Conservation (phyloP, 2,113 vertebrate species). For the Toxotes jaculatrix region DNA sequence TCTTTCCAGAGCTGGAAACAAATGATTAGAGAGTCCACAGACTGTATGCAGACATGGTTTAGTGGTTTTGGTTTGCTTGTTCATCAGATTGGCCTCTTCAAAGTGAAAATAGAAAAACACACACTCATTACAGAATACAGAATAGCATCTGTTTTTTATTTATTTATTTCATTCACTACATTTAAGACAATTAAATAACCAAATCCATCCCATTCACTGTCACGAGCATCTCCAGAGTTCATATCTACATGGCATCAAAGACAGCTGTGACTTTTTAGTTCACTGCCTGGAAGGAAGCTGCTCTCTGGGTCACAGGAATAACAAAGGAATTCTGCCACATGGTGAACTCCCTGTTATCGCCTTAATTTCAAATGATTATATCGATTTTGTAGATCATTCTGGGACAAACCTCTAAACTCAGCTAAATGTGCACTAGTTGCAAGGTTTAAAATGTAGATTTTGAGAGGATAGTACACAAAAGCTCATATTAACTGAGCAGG, state of each 20-base stretch:
- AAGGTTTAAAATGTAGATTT: conserved; percentile 18
- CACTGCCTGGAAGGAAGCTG: not conserved
- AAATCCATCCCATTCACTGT: not conserved
- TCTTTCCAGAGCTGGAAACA: not conserved
- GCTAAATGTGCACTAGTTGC: not conserved
- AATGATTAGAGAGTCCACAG: not conserved
- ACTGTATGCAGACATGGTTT: not conserved
- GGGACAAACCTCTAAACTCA: not conserved
- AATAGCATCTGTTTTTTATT: not conserved
- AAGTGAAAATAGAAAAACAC: not conserved
- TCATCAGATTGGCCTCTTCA: not conserved
- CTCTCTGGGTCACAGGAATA: not conserved
- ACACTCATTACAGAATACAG: not conserved
- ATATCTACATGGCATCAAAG: not conserved
- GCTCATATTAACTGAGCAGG: conserved; percentile 10
- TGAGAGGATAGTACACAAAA: conserved; percentile 9
- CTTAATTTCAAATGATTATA: not conserved
- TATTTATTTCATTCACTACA: no score
- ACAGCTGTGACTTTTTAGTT: not conserved
- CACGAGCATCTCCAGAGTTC: not conserved
- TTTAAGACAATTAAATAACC: not conserved
- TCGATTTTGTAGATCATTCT: not conserved
- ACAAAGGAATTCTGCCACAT: not conserved
- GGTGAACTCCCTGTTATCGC: not conserved
- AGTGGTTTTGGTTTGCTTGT: not conserved